A percentile compares a stretch with the other conserved stretches of the same genome.
These are phyloP conservation scores for Drusus annulatus DNA, from an alignment of 1,140 invertebrate species.

Conservation along the genomic window DNA sequence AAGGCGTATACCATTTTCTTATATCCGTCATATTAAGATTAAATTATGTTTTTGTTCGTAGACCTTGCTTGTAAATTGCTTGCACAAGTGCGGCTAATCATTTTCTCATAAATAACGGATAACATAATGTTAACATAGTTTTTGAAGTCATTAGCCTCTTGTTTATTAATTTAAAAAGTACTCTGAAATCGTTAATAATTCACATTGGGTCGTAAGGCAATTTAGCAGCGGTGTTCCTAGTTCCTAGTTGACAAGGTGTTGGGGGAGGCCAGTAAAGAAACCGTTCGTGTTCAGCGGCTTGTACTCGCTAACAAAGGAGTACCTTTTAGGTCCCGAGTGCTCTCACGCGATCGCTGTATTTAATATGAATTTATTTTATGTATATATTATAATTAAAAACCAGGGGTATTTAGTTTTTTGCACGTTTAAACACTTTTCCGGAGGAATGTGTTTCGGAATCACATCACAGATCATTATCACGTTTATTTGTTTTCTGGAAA, in stretches of 20 bases:
- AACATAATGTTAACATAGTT: background rate
- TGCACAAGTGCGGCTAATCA: background rate
- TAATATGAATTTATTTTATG: conserved; percentile 36
- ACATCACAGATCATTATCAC: too few species aligned
- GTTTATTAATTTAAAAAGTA: conserved; percentile 34
- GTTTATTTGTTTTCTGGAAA: too few species aligned
- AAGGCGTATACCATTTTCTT: too few species aligned
- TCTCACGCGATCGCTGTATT: conserved; percentile 32
- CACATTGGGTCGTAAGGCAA: conserved; percentile 8
- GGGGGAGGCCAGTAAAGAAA: background rate
- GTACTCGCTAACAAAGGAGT: conserved; percentile 11
- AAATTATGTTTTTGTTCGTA: background rate
- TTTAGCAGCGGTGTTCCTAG: conserved; percentile 3
- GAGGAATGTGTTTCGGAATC: too few species aligned
- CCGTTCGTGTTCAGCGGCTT: conserved; percentile 16
- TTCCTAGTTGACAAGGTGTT: conserved; percentile 12
- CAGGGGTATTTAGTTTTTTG: background rate
- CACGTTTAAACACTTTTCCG: too few species aligned
- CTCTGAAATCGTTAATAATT: conserved; percentile 17
- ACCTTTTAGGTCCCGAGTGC: conserved; percentile 13
- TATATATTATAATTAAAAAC: conserved; percentile 10
- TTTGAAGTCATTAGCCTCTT: conserved; percentile 15
- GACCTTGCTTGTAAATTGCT: too few species aligned
- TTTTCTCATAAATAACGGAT: conserved; percentile 2
- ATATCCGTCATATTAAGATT: too few species aligned